Percentiles rank a stretch among this genome's conserved stretches.
Evolutionary conservation across 2,797 vertebrate species (phyloP).

Genomic region (Gadopsis bispinosus): DNA sequence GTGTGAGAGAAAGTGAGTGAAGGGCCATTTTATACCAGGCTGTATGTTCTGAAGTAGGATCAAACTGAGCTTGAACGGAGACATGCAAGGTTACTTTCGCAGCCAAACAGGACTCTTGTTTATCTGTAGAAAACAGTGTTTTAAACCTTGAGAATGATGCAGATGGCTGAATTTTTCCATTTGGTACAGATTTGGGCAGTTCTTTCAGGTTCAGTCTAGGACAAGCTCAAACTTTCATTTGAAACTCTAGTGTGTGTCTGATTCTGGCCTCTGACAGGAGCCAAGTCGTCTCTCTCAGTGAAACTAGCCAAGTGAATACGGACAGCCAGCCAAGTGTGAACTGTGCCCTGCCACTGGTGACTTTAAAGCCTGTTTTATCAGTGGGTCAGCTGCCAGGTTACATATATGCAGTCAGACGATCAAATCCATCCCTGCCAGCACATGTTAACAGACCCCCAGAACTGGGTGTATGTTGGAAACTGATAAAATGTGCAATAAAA

Average conservation of each 20-base stretch:
- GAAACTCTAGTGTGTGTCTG: conserved; percentile 21
- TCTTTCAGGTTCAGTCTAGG: conserved; percentile 12
- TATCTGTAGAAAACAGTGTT: background rate
- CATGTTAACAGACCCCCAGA: background rate
- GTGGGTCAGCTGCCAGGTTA: conserved; percentile 44
- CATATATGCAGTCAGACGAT: conserved; percentile 25
- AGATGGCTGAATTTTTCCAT: background rate
- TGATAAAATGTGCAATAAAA: conserved; percentile 8
- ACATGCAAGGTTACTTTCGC: background rate
- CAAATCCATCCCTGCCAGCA: background rate
- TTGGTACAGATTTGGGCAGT: background rate
- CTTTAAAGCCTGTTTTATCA: conserved; percentile 53
- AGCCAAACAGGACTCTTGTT: background rate
- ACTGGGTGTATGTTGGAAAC: conserved; percentile 8
- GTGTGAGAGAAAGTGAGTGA: background rate
- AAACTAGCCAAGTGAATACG: conserved; percentile 56
- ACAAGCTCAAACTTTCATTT: conserved; percentile 19
- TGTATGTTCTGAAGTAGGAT: too few relatives aligned
- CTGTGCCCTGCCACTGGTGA: conserved; percentile 51
- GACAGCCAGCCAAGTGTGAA: conserved; percentile 60
- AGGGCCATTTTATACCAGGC: too few relatives aligned
- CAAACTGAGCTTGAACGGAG: background rate
- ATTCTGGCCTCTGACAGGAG: conserved; percentile 43
- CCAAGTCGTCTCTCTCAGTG: conserved; percentile 45
- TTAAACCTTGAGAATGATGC: background rate